Conservation (phyloP, 2,888 invertebrate genomes). For the Hirtodrosophila histrioides region DNA sequence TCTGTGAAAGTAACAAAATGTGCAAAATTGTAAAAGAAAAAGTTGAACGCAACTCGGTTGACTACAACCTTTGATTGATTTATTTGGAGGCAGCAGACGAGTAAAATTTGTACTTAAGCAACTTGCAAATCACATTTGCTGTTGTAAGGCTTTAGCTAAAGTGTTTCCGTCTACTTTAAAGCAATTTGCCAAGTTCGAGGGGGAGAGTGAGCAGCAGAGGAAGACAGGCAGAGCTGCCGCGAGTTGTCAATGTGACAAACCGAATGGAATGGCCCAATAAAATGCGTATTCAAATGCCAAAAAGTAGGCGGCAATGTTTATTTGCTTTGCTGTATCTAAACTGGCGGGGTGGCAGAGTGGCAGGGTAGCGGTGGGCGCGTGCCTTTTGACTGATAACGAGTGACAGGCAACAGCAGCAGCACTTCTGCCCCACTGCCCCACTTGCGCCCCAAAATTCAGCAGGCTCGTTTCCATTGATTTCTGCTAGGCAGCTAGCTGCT, state of each 20-base stretch:
- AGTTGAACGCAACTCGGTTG: too few relatives aligned
- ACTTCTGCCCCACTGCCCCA: background rate
- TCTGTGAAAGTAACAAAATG: too few relatives aligned
- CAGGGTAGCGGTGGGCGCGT: constrained; percentile 15
- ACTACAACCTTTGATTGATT: too few relatives aligned
- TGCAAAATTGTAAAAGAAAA: too few relatives aligned
- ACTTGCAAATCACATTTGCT: too few relatives aligned
- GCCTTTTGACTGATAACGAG: constrained; percentile 54
- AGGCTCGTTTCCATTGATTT: constrained; percentile 16
- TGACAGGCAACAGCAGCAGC: constrained; percentile 17
- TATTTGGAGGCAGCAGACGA: too few relatives aligned
- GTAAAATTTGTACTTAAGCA: too few relatives aligned
- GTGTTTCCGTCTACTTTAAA: too few relatives aligned
- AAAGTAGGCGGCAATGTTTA: constrained; percentile 38
- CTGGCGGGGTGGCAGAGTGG: background rate
- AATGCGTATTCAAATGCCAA: constrained; percentile 44
- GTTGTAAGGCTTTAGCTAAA: too few relatives aligned
- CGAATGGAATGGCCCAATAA: constrained; percentile 41
- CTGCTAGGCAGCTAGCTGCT: constrained; percentile 5
- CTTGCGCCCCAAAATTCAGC: too few relatives aligned
- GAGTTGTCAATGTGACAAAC: constrained; percentile 38
- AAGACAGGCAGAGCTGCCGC: too few relatives aligned
- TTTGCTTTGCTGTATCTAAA: constrained; percentile 14
- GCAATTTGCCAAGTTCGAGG: too few relatives aligned
- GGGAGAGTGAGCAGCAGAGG: background rate